A percentile compares a stretch with the other conserved stretches of the same genome.
Conservation (phyloP, 2,888 invertebrate species). For the Megastigmus dorsalis region DNA sequence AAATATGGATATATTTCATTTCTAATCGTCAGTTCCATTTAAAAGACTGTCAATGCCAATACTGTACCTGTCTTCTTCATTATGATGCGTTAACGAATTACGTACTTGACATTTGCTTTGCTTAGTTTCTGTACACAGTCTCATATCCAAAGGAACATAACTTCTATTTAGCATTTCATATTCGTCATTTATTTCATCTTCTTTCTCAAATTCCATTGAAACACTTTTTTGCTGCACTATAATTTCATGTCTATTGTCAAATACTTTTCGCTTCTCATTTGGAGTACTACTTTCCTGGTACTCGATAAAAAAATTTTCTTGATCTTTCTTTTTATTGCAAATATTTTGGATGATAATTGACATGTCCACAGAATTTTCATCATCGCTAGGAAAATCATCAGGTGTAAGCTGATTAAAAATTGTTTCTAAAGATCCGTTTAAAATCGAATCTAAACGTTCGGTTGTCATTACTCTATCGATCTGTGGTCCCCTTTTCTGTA, state of each 20-base stretch:
- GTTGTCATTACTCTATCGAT: conserved; percentile 69
- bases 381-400: conserved; percentile 71
- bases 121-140: conserved; percentile 52
- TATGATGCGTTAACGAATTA: background rate
- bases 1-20: background rate
- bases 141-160: conserved; percentile 66
- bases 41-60: conserved; percentile 61
- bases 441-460: conserved; percentile 63
- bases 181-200: conserved; percentile 58
- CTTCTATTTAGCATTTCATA: conserved; percentile 61
- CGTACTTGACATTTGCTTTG: background rate
- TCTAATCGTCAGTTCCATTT: conserved; percentile 54
- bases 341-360: conserved; percentile 77
- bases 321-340: conserved; percentile 50
- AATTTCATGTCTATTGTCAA: background rate
- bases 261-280: background rate
- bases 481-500: conserved; percentile 64
- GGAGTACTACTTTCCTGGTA: conserved; percentile 7
- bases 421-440: conserved; percentile 71
- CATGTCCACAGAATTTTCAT: conserved; percentile 74
- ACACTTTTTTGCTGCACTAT: background rate
- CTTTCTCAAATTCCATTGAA: background rate
- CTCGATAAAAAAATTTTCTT: background rate
- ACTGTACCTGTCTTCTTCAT: conserved; percentile 46
- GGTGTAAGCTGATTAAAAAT: conserved; percentile 69